Percentiles rank a stretch among this genome's conserved stretches.
Conservation (phyloP, 1,140 invertebrate genomes). For the Ladona fulva region DNA sequence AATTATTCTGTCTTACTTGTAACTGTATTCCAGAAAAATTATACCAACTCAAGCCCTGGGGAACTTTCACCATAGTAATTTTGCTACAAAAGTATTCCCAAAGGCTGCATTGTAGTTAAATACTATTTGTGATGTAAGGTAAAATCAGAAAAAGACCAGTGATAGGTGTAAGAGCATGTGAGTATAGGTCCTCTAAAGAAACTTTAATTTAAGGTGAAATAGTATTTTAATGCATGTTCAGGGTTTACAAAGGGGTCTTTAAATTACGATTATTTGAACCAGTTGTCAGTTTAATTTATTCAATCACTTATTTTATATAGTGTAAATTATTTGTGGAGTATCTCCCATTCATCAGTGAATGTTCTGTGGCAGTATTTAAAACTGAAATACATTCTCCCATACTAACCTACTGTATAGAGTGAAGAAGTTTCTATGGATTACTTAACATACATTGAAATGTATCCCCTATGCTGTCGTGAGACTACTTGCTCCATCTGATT, state of each 20-base stretch:
- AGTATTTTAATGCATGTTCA: not conserved
- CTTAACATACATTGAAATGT: not conserved
- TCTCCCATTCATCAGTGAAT: not conserved
- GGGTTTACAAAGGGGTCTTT: not conserved
- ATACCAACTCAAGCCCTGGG: not conserved
- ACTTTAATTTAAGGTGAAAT: not conserved
- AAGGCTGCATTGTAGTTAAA: not conserved
- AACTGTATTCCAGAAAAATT: not conserved
- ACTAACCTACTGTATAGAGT: not conserved
- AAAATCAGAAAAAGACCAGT: not conserved
- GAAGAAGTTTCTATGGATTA: not conserved
- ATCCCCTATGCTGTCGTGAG: no score
- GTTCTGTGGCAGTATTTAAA: conserved; percentile 9
- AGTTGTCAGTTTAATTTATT: not conserved
- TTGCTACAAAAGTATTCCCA: conserved; percentile 8
- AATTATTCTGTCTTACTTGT: not conserved
- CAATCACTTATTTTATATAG: not conserved
- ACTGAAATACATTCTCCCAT: not conserved
- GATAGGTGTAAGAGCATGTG: not conserved
- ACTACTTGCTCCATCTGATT: not conserved
- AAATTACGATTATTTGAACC: not conserved
- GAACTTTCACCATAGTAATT: not conserved
- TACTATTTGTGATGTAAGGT: not conserved
- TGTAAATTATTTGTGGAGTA: conserved; percentile 10
- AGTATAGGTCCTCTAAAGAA: not conserved